Percentiles rank a stretch among this genome's conserved stretches.
Conservation (phyloP, 2,888 invertebrate species). For the Tuta absoluta region DNA sequence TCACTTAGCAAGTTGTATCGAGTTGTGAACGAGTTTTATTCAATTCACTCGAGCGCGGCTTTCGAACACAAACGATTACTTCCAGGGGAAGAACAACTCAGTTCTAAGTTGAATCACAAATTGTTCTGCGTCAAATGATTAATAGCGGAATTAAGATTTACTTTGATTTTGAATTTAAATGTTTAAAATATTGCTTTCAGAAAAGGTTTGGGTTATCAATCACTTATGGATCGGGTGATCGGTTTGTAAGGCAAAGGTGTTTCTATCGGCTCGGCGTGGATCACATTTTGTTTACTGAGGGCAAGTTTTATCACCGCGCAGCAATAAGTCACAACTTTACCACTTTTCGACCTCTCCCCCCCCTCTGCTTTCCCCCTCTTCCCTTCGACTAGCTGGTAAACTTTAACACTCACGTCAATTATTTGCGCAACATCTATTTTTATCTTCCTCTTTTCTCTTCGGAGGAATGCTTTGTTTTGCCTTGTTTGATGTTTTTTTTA, state of each 20-base stretch:
- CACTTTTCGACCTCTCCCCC: slow-evolving; percentile 33
- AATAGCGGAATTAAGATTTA: neutral
- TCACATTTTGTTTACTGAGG: slow-evolving; percentile 43
- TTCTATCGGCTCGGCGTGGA: slow-evolving; percentile 29
- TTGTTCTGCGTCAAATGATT: neutral
- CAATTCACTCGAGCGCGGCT: slow-evolving; percentile 23
- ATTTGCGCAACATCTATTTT: slow-evolving; percentile 53
- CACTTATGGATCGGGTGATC: neutral
- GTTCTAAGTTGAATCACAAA: slow-evolving; percentile 5
- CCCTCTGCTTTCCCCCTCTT: neutral
- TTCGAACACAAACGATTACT: slow-evolving; percentile 23
- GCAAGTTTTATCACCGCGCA: slow-evolving; percentile 36
- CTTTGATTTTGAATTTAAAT: neutral
- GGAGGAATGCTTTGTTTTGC: slow-evolving; percentile 39
- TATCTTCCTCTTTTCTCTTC: slow-evolving; percentile 43
- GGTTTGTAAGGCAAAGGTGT: neutral
- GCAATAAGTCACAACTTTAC: slow-evolving; percentile 49
- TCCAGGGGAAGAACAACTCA: slow-evolving; percentile 5
- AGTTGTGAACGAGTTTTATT: slow-evolving; percentile 27
- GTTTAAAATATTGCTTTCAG: neutral
- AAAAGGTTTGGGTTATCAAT: neutral
- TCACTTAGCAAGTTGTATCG: slow-evolving; percentile 26
- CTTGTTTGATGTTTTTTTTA: slow-evolving; percentile 42
- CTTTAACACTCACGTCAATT: slow-evolving; percentile 51
- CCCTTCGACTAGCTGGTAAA: slow-evolving; percentile 32